Evolutionary conservation across 2,797 vertebrate species (phyloP), one percentile per base, ranked within the genome.

Genomic region (Anguilla anguilla): DNA sequence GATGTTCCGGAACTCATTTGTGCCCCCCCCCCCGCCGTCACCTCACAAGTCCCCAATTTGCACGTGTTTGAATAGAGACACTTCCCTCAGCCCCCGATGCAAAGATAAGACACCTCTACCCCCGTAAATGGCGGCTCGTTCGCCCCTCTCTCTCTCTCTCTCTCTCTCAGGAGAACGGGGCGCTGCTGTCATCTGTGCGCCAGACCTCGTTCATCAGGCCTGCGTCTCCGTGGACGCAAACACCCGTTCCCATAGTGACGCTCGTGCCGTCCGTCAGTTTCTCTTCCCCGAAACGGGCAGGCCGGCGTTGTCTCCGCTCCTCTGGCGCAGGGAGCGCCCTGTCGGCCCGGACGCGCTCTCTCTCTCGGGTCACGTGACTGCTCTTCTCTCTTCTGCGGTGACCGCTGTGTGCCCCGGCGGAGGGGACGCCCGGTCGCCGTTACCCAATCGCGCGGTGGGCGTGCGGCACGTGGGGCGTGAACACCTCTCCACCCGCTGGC

Each of bases 1-100:
- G 9, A 19, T 15, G 35, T 59, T 84, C 15, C 13, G 28, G 31
- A 15, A 25, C 17, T 17, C 31, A 17, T 74, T 0, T 35, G 72
- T 17, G 1, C 39, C 4, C 19, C 17, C 15, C 77, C 13, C 13
- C 7, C 15, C n/a, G 53, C 59, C 69, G 46, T 31, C 89, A 83
- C 90, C 92, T 91, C 90, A 89, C 89, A 88, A 89, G 85, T 79
- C 90, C 91, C 83, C 53, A 85, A 86, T 92, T 87, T 92, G 90
- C 87, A 88, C 77, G 86, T 82, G 72, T 92, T 92, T 94, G 91
- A 92, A 91, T 89, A 89, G 82, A 89, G 85, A 61, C 10, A 87
- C 90, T 90, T 93, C 90, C 91, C 90, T 82, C 87, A 22, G 19
- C 31, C 11, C 0, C 5, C 22, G 35, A 57, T 84, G 28, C n/a